These are phyloP conservation scores for Macropodus opercularis DNA, from an alignment of 2,797 vertebrate species.

Conservation along the genomic window DNA sequence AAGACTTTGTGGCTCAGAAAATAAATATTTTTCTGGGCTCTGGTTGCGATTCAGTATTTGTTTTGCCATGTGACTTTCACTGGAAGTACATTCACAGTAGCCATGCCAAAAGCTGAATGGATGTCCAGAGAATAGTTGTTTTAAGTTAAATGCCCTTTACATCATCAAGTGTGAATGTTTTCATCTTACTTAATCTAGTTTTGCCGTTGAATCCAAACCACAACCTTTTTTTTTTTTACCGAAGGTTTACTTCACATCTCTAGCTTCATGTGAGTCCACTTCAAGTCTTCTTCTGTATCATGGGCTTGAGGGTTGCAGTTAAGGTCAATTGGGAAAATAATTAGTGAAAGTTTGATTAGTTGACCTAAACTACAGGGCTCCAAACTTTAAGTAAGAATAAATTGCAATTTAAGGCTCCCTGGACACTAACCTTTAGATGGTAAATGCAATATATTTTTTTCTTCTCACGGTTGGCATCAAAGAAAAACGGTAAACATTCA, in stretches of 20 bases:
- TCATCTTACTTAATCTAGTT: no score
- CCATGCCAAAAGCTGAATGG: conserved; percentile 42
- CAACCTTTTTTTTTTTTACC: no score
- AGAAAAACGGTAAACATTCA: no score
- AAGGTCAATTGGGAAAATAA: no score
- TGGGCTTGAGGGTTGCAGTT: no score
- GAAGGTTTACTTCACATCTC: conserved; percentile 1
- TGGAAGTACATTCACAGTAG: conserved; percentile 31
- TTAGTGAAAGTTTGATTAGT: no score
- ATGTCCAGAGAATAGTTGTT: conserved; percentile 43
- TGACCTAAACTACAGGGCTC: background rate
- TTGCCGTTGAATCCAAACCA: background rate
- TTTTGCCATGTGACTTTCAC: conserved; percentile 44
- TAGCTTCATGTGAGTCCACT: background rate
- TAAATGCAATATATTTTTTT: background rate
- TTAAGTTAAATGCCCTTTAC: conserved; percentile 10
- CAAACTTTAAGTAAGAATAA: no score
- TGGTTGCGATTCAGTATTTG: conserved; percentile 56
- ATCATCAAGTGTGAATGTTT: background rate
- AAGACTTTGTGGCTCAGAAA: conserved; percentile 67
- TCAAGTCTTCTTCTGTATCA: background rate
- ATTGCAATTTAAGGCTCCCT: no score
- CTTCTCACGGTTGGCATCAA: background rate
- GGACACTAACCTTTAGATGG: background rate
- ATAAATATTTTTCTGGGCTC: conserved; percentile 65